phyloP scores from a whole-genome alignment of 2,888 invertebrate genomes.

The Pseudanteris insignis region DNA sequence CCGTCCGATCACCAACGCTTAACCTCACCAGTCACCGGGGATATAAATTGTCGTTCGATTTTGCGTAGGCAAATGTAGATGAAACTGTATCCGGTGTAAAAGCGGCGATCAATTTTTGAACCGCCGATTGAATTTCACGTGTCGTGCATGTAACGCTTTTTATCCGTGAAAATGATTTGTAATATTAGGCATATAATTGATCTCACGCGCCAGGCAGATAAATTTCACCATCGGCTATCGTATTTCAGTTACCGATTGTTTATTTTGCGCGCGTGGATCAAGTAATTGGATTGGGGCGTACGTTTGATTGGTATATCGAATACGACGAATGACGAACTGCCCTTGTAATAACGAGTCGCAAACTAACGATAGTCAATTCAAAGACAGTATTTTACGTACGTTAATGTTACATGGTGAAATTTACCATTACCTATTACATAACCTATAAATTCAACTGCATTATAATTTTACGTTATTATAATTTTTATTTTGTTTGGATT shows the following conservation, averaged over 20 bases:
- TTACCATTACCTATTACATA: too few species aligned
- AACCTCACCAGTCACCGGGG: too few species aligned
- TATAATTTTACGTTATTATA: too few species aligned
- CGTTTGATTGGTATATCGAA: too few species aligned
- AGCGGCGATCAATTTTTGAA: constrained; percentile 15
- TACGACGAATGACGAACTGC: too few species aligned
- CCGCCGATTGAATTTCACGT: constrained; percentile 23
- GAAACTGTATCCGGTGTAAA: constrained; percentile 25
- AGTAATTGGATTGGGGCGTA: not conserved
- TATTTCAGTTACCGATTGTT: constrained; percentile 10
- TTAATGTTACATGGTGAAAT: too few species aligned
- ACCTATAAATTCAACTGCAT: too few species aligned
- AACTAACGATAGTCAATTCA: too few species aligned
- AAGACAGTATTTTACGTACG: too few species aligned
- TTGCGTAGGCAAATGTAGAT: constrained; percentile 26
- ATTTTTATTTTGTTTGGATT: too few species aligned
- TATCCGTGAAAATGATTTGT: constrained; percentile 19
- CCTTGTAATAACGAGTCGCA: too few species aligned
- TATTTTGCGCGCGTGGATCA: not conserved
- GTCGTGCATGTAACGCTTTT: constrained; percentile 17
- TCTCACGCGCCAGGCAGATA: constrained; percentile 6
- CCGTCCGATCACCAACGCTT: too few species aligned
- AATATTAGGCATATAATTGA: constrained; percentile 17
- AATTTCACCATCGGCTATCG: constrained; percentile 11
- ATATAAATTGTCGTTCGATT: constrained; percentile 7